phyloP scores from a whole-genome alignment of 2,797 vertebrate genomes.

The Falco naumanni region DNA sequence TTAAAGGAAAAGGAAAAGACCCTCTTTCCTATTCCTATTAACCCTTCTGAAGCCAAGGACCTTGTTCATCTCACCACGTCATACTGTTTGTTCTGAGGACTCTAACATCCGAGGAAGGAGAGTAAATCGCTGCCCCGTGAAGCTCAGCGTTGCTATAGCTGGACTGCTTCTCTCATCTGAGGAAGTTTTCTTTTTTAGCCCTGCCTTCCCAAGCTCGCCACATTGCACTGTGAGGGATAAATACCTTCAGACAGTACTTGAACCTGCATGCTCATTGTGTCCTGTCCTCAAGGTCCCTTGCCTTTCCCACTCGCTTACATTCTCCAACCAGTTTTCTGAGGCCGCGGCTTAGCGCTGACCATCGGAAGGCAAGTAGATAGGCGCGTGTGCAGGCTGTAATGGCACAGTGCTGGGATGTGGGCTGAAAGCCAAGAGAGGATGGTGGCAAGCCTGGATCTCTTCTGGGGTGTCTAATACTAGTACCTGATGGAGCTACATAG shows the following conservation, averaged over 20 bases:
- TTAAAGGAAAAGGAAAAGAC: conserved; percentile 16
- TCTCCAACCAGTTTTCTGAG: background rate
- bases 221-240: background rate
- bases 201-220: background rate
- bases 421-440: background rate
- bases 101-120: background rate
- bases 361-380: background rate
- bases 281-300: background rate
- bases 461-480: background rate
- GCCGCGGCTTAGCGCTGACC: background rate
- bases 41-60: background rate
- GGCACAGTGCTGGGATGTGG: background rate
- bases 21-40: background rate
- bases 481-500: background rate
- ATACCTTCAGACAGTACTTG: background rate
- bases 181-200: background rate
- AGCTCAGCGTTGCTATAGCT: background rate
- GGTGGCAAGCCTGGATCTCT: background rate
- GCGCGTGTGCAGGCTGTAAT: rapidly evolving
- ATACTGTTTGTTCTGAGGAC: background rate
- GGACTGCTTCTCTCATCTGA: background rate
- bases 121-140: background rate
- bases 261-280: background rate
- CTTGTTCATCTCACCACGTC: background rate
- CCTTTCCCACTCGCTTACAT: background rate